Conservation (phyloP, 2,888 invertebrate genomes). For the Orthosia cruda region DNA sequence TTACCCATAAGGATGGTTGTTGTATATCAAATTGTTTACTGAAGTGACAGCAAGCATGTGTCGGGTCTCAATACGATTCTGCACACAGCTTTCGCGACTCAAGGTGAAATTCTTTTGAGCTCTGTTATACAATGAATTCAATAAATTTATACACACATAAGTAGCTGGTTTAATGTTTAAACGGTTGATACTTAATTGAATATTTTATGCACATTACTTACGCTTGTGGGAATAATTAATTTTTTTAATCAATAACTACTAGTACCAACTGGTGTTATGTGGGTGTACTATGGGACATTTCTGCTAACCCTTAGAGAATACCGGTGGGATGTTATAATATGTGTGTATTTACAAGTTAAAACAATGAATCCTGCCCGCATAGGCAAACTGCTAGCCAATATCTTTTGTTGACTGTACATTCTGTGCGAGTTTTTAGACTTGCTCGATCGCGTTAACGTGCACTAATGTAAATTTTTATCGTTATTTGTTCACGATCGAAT, state of each 20-base stretch:
- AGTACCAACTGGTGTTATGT: not conserved
- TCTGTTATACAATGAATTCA: conserved; percentile 53
- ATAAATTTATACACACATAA: conserved; percentile 41
- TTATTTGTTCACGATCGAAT: too few species aligned
- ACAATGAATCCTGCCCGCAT: not conserved
- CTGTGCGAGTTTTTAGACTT: too few species aligned
- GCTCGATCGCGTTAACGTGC: too few species aligned
- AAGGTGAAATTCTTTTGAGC: conserved; percentile 83
- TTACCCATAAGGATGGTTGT: conserved; percentile 20
- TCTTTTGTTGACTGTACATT: not conserved
- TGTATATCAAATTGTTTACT: conserved; percentile 27
- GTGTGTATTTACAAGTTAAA: not conserved
- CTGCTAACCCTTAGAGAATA: not conserved
- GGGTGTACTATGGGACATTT: not conserved
- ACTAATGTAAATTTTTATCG: too few species aligned
- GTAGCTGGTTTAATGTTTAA: conserved; percentile 31
- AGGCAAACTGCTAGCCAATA: not conserved
- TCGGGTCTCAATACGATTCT: conserved; percentile 62
- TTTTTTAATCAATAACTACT: not conserved
- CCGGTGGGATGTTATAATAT: not conserved
- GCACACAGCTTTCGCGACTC: conserved; percentile 81
- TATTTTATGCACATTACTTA: conserved; percentile 54
- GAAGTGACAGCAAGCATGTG: conserved; percentile 34
- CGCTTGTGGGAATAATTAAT: conserved; percentile 16
- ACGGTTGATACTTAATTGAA: conserved; percentile 50